Evolutionary conservation across 1,140 invertebrate genomes (phyloP).

Genomic region (Drosophila bifasciata): DNA sequence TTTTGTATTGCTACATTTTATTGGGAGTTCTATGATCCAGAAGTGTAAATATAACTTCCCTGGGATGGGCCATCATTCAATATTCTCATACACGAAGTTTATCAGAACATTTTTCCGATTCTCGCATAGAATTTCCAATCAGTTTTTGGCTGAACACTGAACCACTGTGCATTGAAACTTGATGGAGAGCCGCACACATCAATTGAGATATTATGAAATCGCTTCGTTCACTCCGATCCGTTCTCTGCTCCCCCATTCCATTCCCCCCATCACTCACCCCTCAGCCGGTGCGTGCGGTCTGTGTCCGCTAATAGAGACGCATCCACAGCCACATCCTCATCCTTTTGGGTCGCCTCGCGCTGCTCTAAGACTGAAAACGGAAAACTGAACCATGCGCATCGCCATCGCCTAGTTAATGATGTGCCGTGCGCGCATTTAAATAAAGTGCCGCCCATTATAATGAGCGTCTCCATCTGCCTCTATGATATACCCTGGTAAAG

Average conservation of each 20-base stretch:
- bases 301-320: conserved; percentile 63
- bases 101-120: no score
- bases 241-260: neutral
- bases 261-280: conserved; percentile 1
- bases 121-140: no score
- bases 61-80: no score
- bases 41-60: no score
- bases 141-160: neutral
- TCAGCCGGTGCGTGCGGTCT: conserved; percentile 67
- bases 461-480: conserved; percentile 47
- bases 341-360: conserved; percentile 17
- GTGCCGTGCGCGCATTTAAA: conserved; percentile 79
- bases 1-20: no score
- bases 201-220: conserved; percentile 80
- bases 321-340: conserved; percentile 51
- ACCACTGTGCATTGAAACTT: conserved; percentile 41
- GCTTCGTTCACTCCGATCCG: conserved; percentile 33
- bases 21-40: no score
- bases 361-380: conserved; percentile 4
- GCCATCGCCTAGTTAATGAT: conserved; percentile 76
- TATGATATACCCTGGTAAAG: neutral
- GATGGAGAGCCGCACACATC: conserved; percentile 40
- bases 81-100: no score
- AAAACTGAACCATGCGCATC: conserved; percentile 1
- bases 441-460: conserved; percentile 81